These are phyloP conservation scores for Hydrolagus affinis DNA, from an alignment of 2,113 vertebrate genomes.

Conservation along the genomic window DNA sequence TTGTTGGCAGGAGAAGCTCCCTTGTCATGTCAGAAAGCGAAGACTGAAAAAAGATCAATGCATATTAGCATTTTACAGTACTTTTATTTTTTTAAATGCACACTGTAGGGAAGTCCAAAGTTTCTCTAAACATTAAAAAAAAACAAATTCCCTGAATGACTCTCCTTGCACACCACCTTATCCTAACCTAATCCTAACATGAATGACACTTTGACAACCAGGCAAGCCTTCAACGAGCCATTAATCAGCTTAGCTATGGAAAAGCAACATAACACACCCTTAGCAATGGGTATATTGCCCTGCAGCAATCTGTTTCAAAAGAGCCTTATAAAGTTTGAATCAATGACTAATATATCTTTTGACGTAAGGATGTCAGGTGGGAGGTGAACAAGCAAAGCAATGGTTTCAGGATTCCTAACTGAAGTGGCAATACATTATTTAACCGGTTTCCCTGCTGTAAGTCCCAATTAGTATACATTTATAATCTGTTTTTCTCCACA, in stretches of 20 bases:
- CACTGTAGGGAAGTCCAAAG: too few relatives aligned
- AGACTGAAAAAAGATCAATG: too few relatives aligned
- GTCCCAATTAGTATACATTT: neutral
- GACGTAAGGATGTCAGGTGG: neutral
- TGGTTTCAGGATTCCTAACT: neutral
- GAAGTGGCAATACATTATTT: neutral
- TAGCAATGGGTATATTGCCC: slow-evolving; percentile 12
- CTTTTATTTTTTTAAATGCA: too few relatives aligned
- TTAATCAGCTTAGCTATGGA: neutral
- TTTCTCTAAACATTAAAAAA: neutral
- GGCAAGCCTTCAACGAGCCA: neutral
- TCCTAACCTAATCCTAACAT: neutral
- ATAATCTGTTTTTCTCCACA: neutral
- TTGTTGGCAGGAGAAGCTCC: too few relatives aligned
- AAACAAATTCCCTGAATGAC: neutral
- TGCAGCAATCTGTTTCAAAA: neutral
- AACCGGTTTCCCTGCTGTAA: neutral
- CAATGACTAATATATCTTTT: neutral
- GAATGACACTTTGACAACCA: neutral
- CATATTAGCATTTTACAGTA: too few relatives aligned
- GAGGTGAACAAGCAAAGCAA: neutral
- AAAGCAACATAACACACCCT: neutral
- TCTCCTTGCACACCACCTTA: neutral
- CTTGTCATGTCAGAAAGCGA: too few relatives aligned
- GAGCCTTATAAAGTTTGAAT: neutral